These are phyloP conservation scores for Limnephilus lunatus DNA, from an alignment of 2,888 invertebrate species.

Conservation along the genomic window DNA sequence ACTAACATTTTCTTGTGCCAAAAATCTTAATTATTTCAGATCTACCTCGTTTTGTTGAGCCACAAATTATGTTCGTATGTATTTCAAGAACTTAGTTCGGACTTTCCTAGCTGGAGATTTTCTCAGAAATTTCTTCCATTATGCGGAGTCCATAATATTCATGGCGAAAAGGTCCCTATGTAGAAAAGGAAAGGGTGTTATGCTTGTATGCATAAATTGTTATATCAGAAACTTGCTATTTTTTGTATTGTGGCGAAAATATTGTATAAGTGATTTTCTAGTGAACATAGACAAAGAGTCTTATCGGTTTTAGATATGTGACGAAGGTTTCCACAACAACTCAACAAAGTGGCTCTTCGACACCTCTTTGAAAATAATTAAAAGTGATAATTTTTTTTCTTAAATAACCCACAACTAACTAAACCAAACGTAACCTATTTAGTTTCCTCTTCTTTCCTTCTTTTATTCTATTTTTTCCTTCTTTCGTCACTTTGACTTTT, in stretches of 20 bases:
- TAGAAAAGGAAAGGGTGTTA: background rate
- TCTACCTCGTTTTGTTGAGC: background rate
- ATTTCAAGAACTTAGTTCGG: background rate
- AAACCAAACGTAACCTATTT: too few species aligned
- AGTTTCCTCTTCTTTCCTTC: too few species aligned
- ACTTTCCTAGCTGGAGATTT: background rate
- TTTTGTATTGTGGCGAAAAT: background rate
- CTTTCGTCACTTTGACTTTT: too few species aligned
- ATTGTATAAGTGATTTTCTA: background rate
- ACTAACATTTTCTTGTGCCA: background rate
- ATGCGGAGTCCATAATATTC: background rate
- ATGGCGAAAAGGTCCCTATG: background rate
- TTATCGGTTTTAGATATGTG: conserved; percentile 31
- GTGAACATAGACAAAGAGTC: conserved; percentile 23
- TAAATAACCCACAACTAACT: too few species aligned
- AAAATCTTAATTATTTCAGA: background rate
- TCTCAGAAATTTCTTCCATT: background rate
- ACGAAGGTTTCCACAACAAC: too few species aligned
- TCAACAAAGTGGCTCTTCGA: too few species aligned
- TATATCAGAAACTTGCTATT: background rate
- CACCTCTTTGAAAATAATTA: too few species aligned
- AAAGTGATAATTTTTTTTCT: too few species aligned
- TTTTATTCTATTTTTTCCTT: too few species aligned
- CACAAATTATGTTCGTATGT: background rate
- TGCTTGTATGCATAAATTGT: background rate